These are phyloP conservation scores for Crepidodera aurea DNA, from an alignment of 2,888 invertebrate genomes.

Conservation along the genomic window DNA sequence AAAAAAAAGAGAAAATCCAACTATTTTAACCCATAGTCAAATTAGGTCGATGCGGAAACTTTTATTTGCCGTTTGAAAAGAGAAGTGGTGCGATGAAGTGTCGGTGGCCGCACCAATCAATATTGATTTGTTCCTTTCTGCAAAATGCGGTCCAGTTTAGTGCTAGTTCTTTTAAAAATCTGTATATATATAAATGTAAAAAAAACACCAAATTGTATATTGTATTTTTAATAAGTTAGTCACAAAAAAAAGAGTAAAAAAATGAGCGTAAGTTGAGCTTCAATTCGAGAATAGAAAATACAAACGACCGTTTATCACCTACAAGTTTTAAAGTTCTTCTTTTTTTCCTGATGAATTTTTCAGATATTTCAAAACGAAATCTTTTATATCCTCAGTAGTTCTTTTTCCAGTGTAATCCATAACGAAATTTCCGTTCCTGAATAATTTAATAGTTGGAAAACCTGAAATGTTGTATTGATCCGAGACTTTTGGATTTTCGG, in stretches of 20 bases:
- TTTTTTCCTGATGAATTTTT: conserved; percentile 17
- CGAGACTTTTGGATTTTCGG: conserved; percentile 67
- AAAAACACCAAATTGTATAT: background rate
- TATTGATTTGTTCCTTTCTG: too few relatives aligned
- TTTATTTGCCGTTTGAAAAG: too few relatives aligned
- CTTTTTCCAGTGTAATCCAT: conserved; percentile 68
- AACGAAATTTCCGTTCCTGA: conserved; percentile 63
- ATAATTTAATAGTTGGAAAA: conserved; percentile 75
- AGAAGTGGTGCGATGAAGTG: too few relatives aligned
- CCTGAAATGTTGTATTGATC: conserved; percentile 69
- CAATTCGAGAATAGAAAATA: conserved; percentile 24
- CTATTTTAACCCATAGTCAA: too few relatives aligned
- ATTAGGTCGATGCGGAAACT: too few relatives aligned
- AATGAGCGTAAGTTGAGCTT: conserved; percentile 32
- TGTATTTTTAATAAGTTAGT: conserved; percentile 35
- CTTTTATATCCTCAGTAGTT: conserved; percentile 64
- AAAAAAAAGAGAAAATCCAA: too few relatives aligned
- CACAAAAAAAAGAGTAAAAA: conserved; percentile 26
- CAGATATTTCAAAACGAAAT: conserved; percentile 33
- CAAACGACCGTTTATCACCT: conserved; percentile 8
- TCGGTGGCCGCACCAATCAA: too few relatives aligned
- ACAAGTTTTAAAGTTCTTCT: conserved; percentile 33
- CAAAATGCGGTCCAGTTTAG: too few relatives aligned
- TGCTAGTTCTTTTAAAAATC: too few relatives aligned
- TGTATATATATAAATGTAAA: too few relatives aligned